Evolutionary conservation across 2,888 invertebrate genomes (phyloP).

Genomic region (Metopia argyrocephala): DNA sequence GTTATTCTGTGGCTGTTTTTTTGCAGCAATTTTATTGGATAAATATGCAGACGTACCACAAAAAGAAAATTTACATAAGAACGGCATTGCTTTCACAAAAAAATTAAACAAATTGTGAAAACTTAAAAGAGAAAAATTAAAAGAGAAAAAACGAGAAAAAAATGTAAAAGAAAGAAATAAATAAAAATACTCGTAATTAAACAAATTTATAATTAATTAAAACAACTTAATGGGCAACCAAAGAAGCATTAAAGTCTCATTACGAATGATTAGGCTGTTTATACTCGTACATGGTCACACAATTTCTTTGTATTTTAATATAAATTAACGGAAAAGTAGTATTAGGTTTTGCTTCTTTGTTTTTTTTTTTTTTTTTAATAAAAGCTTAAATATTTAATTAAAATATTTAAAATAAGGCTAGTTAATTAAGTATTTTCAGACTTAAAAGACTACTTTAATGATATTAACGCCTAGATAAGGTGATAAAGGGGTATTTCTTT

Average conservation of each 20-base stretch:
- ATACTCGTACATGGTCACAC: constrained; percentile 41
- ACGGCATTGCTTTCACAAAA: not conserved
- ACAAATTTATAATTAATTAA: not conserved
- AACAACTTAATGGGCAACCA: not conserved
- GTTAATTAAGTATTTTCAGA: not conserved
- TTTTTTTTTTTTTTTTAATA: not conserved
- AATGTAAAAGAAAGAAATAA: no score
- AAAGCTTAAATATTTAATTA: constrained; percentile 28
- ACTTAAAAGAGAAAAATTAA: not conserved
- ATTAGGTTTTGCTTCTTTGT: not conserved
- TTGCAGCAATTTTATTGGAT: no score
- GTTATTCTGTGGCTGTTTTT: no score
- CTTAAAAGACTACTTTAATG: no score
- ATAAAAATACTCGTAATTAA: no score
- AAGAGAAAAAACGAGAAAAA: no score
- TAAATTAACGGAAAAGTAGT: constrained; percentile 48
- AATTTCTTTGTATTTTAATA: constrained; percentile 31
- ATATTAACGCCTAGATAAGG: no score
- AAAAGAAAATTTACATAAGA: not conserved
- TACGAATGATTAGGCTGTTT: not conserved
- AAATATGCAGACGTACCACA: not conserved
- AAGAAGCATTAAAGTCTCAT: not conserved
- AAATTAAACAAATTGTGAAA: not conserved
- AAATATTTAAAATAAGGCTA: constrained; percentile 4
- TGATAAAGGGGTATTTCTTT: not conserved